Evolutionary conservation across 37 sponge, comb jelly and placozoan species (phyloP).

Genomic region (Haliclona indistincta): DNA sequence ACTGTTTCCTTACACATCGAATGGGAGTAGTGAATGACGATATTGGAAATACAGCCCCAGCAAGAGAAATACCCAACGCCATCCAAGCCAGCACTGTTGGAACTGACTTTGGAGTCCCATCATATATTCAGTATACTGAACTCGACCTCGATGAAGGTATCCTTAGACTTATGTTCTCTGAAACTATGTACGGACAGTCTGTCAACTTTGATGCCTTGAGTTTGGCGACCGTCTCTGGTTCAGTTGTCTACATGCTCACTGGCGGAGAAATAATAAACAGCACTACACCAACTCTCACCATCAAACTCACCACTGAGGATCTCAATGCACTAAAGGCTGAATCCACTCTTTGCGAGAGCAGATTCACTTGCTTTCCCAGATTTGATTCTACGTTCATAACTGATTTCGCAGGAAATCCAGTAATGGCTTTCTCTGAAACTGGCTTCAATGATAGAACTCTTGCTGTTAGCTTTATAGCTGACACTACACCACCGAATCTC

Average conservation of each 20-base stretch:
- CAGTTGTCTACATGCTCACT: slow-evolving; percentile 28
- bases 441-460: not conserved
- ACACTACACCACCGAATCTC: slow-evolving; percentile 62
- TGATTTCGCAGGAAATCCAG: slow-evolving; percentile 89
- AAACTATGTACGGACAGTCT: slow-evolving; percentile 88
- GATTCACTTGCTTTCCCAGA: slow-evolving; percentile 45
- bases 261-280: slow-evolving; percentile 54
- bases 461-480: slow-evolving; percentile 46
- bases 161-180: slow-evolving; percentile 71
- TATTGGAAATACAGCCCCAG: slow-evolving; percentile 54
- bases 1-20: slow-evolving; percentile 69
- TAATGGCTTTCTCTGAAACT: slow-evolving; percentile 26
- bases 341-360: slow-evolving; percentile 28
- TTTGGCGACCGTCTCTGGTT: slow-evolving; percentile 10
- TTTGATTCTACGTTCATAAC: slow-evolving; percentile 56
- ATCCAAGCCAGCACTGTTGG: slow-evolving; percentile 66
- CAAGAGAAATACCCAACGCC: slow-evolving; percentile 48
- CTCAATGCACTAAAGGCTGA: slow-evolving; percentile 75
- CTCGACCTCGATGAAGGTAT: slow-evolving; percentile 78
- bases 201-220: slow-evolving; percentile 46
- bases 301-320: slow-evolving; percentile 48
- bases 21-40: slow-evolving; percentile 56
- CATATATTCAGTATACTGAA: slow-evolving; percentile 29
- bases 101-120: slow-evolving; percentile 65
- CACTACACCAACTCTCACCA: slow-evolving; percentile 45